Evolutionary conservation across 2,113 vertebrate genomes (phyloP), one percentile per base, ranked within the genome.

Genomic region (Agelaius tricolor): DNA sequence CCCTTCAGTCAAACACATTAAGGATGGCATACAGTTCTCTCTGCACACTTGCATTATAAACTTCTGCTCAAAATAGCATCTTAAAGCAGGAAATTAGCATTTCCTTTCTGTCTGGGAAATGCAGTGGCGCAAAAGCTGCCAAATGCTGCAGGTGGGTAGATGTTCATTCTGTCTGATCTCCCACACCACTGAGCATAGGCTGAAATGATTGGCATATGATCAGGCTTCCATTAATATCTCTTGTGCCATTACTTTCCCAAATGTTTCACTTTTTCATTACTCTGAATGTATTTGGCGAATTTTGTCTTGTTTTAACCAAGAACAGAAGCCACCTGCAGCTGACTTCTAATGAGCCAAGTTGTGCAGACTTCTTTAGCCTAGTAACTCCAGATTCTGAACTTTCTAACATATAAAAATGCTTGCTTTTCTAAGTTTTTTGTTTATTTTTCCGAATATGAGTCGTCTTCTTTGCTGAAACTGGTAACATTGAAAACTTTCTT

Each of bases 261-360:
- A 14, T 66, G 68, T 73, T 83, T 83, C 3, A 11, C 58, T 39
- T 72, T 67, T 54, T 73, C 27, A 31, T 77, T 61, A 15, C 33
- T 76, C 7, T 66, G 46, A 69, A 44, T 46, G 19, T 22, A 17
- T 51, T 43, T 4, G 9, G 9, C 0, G 0, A 2, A 35, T 47
- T 87, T 27, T 58, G 24, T 41, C 79, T 51, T 61, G 22, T 58
- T 87, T 87, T 65, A 87, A 72, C 12, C 15, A 39, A 55, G 55
- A 87, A 7, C 52, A 62, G 31, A 66, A 78, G 68, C 27, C 7
- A 31, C 4, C 4, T 75, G 47, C 16, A 63, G 39, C 9, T 71
- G 43, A 30, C 13, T 73, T 72, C 33, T 63, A 43, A 33, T 46
- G 13, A 87, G 22, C n/a, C 30, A 67, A 24, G 10, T 55, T 93